phyloP scores from a whole-genome alignment of 2,888 invertebrate species.

The Byasa hedistus region DNA sequence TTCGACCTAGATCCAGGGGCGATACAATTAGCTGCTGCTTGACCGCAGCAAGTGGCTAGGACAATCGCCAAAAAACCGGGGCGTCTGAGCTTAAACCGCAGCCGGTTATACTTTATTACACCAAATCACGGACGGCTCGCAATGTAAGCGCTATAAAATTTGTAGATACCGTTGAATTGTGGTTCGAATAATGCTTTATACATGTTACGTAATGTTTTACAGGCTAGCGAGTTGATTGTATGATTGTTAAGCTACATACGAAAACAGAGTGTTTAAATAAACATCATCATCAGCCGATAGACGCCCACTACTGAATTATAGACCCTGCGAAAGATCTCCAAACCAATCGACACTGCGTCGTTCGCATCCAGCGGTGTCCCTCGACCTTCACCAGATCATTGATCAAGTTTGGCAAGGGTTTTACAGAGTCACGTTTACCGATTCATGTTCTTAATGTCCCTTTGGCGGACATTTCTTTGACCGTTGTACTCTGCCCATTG shows the following conservation, averaged over 20 bases:
- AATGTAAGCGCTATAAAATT: constrained; percentile 13
- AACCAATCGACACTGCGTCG: too few relatives aligned
- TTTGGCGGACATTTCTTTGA: too few relatives aligned
- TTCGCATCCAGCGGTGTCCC: too few relatives aligned
- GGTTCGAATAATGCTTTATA: constrained; percentile 7
- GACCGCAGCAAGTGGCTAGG: constrained; percentile 34
- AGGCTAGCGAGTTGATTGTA: not conserved
- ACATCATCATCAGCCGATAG: not conserved
- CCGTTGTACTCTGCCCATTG: too few relatives aligned
- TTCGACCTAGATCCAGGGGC: constrained; percentile 60
- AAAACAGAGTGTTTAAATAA: not conserved
- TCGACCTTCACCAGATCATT: too few relatives aligned
- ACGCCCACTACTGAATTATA: too few relatives aligned
- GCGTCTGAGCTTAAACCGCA: constrained; percentile 30
- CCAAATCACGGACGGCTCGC: constrained; percentile 48
- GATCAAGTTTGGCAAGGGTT: too few relatives aligned
- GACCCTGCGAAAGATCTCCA: too few relatives aligned
- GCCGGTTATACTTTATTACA: constrained; percentile 50
- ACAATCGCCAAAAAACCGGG: constrained; percentile 38
- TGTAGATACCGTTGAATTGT: constrained; percentile 23
- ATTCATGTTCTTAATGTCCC: too few relatives aligned
- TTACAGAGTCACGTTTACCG: too few relatives aligned
- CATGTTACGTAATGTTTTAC: constrained; percentile 16
- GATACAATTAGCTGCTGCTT: constrained; percentile 39
- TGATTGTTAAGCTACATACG: not conserved